Evolutionary conservation across 64 coral and sea anemone species (phyloP), one percentile per base, ranked within the genome.

Genomic region (Actinia tenebrosa): DNA sequence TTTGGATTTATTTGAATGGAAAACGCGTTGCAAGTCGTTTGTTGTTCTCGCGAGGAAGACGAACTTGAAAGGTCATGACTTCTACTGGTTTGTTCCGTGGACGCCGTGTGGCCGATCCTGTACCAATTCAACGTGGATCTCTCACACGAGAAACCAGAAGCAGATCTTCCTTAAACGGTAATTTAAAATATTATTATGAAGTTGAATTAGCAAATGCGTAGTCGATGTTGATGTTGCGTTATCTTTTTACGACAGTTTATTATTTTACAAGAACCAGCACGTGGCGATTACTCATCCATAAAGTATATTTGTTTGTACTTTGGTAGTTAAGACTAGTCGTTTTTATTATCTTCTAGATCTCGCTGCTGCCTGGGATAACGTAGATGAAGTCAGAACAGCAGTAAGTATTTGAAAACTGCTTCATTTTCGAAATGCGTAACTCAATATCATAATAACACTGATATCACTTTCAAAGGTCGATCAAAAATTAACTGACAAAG

Each of bases 301-400:
- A 83, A 23, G 46, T 83, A 18, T 83, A 58, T 83, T 84, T 52
- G 89, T 61, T 86, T 46, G 46, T 45, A 56, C 42, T 53, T 47
- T 27, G 43, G 43, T 25, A 1, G 25, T 15, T 60, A 16, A n/a
- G 60, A 25, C 5, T 50, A 13, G 53, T 60, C 87, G 20, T n/a
- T 63, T 23, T 86, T 83, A 55, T 20, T 87, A 83, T 69, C 60
- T 64, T 64, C 59, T 82, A 92, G 90, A 87, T 71, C 61, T 92
- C 14, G 90, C 75, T 27, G 90, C 90, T 53, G 90, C 85, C 16
- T 92, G 84, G 90, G 90, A 92, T 87, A 92, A 92, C 80, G 90
- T 92, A 19, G 90, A 84, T 20, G 84, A 92, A 84, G 90, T 71
- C 37, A 87, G 86, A 80, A 82, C 84, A 61, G 90, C 85, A 86